phyloP scores from a whole-genome alignment of 2,113 vertebrate species.

The Apteryx mantelli region DNA sequence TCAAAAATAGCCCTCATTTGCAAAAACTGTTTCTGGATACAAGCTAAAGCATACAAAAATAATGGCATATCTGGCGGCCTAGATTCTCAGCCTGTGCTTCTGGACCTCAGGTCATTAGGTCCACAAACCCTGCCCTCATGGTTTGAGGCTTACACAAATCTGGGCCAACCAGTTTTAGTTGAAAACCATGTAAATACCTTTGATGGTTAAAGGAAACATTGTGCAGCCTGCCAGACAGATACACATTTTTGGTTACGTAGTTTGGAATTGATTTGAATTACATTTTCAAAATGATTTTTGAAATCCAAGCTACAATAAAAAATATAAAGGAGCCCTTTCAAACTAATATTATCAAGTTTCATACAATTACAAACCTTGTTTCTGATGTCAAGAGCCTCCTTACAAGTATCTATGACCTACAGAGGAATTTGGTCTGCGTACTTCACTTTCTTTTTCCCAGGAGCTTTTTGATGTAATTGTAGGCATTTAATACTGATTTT shows the following conservation, averaged over 20 bases:
- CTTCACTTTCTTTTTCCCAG: neutral
- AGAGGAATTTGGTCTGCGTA: neutral
- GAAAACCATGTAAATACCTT: neutral
- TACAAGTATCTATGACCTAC: neutral
- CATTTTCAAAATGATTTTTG: neutral
- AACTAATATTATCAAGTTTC: neutral
- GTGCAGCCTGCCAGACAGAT: neutral
- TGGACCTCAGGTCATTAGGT: neutral
- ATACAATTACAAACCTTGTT: neutral
- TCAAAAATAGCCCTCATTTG: neutral
- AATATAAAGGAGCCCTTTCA: neutral
- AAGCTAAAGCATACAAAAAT: neutral
- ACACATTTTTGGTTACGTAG: neutral
- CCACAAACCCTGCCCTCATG: neutral
- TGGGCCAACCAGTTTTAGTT: neutral
- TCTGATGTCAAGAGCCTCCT: neutral
- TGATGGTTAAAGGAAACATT: neutral
- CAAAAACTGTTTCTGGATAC: neutral
- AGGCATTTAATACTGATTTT: neutral
- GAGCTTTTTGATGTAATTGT: neutral
- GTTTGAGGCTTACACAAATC: neutral
- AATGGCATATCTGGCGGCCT: neutral
- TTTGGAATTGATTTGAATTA: neutral
- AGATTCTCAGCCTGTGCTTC: neutral
- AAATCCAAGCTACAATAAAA: neutral